These are phyloP conservation scores for Phalera bucephala DNA, from an alignment of 2,888 invertebrate species.

Conservation along the genomic window DNA sequence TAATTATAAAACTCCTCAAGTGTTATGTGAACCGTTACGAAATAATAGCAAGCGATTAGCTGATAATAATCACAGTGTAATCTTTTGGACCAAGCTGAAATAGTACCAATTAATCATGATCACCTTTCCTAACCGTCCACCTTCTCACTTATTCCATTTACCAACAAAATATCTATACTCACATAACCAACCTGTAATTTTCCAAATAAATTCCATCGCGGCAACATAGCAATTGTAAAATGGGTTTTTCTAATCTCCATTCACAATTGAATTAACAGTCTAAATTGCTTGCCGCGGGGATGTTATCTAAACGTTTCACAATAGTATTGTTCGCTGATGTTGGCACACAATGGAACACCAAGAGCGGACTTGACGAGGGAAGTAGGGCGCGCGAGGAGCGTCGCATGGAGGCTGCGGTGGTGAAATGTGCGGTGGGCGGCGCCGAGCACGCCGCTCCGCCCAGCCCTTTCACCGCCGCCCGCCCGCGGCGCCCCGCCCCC, in stretches of 20 bases:
- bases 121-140: too few species aligned
- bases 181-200: neutral
- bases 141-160: too few species aligned
- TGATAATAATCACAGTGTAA: too few species aligned
- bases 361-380: slow-evolving; percentile 71
- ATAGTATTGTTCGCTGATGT: slow-evolving; percentile 70
- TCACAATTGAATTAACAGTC: slow-evolving; percentile 53
- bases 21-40: neutral
- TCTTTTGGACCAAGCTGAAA: too few species aligned
- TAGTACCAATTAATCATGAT: too few species aligned
- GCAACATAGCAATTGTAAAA: slow-evolving; percentile 20
- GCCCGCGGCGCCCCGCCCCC: slow-evolving; percentile 65
- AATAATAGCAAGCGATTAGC: too few species aligned
- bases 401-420: slow-evolving; percentile 57
- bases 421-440: slow-evolving; percentile 76
- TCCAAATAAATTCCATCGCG: slow-evolving; percentile 13
- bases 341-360: slow-evolving; percentile 77
- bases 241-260: slow-evolving; percentile 34
- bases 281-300: slow-evolving; percentile 59
- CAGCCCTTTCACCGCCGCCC: slow-evolving; percentile 78
- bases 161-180: too few species aligned
- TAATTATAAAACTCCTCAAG: neutral
- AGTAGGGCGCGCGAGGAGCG: slow-evolving; percentile 71
- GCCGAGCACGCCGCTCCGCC: slow-evolving; percentile 75
- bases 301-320: slow-evolving; percentile 76